phyloP scores from a whole-genome alignment of 2,888 invertebrate genomes.

The Tiliacea aurago region DNA sequence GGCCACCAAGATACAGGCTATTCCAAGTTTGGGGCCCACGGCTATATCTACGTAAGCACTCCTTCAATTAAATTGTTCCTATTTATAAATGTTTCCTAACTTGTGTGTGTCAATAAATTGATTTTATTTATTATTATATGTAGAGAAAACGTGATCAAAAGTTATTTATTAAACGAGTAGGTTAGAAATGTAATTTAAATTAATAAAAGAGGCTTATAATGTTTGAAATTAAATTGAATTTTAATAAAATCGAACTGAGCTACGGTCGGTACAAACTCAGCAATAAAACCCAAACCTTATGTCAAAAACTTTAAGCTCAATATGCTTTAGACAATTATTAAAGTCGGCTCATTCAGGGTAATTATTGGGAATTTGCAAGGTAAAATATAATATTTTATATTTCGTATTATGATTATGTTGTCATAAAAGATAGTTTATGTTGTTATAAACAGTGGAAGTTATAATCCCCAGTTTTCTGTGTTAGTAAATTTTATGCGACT shows the following conservation, averaged over 20 bases:
- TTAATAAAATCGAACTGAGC: not conserved
- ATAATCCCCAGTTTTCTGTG: conserved; percentile 15
- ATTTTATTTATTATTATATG: too few relatives aligned
- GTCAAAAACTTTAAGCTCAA: not conserved
- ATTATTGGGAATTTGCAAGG: conserved; percentile 40
- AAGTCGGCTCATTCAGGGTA: not conserved
- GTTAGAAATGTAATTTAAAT: not conserved
- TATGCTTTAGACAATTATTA: not conserved
- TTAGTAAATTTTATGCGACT: conserved; percentile 15
- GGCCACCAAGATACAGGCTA: too few relatives aligned
- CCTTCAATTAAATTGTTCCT: too few relatives aligned
- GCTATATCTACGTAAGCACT: too few relatives aligned
- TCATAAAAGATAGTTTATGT: conserved; percentile 47
- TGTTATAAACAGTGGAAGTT: conserved; percentile 28
- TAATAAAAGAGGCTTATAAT: not conserved
- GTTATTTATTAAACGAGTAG: not conserved
- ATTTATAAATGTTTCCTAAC: too few relatives aligned
- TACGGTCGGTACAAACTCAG: not conserved
- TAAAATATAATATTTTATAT: conserved; percentile 27
- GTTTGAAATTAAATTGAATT: conserved; percentile 1
- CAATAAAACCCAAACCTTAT: not conserved
- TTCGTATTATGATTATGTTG: conserved; percentile 29
- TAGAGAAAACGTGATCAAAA: not conserved
- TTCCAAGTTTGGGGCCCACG: too few relatives aligned
- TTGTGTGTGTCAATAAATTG: too few relatives aligned